A percentile compares a stretch with the other conserved stretches of the same genome.
phyloP scores from a whole-genome alignment of 2,888 invertebrate species.

The Anaspis maculata region DNA sequence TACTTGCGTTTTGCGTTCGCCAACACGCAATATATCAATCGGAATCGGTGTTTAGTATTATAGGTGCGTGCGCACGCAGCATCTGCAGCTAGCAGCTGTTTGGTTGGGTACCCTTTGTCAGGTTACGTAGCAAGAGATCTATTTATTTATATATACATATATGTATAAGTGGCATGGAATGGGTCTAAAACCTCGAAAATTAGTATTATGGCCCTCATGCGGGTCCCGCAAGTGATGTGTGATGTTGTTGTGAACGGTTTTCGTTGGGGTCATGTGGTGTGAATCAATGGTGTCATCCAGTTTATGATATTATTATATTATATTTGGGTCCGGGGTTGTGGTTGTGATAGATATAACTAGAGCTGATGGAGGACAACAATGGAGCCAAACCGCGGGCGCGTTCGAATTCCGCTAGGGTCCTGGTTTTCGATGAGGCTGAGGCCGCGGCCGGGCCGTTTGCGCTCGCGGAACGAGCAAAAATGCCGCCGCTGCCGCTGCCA shows the following conservation, averaged over 20 bases:
- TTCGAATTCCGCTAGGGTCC: slow-evolving; percentile 62
- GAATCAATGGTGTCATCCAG: too few relatives aligned
- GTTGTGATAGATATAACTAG: slow-evolving; percentile 10
- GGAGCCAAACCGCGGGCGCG: slow-evolving; percentile 37
- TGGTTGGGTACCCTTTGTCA: slow-evolving; percentile 21
- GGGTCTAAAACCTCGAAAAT: not conserved
- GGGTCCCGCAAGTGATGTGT: slow-evolving; percentile 6
- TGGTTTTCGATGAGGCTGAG: slow-evolving; percentile 68
- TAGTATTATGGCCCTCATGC: slow-evolving; percentile 1
- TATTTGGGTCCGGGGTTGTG: slow-evolving; percentile 10
- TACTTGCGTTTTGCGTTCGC: too few relatives aligned
- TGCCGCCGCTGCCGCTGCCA: slow-evolving; percentile 16
- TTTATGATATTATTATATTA: too few relatives aligned
- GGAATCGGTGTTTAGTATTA: too few relatives aligned
- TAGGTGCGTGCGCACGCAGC: slow-evolving; percentile 18
- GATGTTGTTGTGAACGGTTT: slow-evolving; percentile 6
- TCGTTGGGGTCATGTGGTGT: slow-evolving; percentile 9
- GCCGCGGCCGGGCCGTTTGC: slow-evolving; percentile 30
- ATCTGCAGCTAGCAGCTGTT: slow-evolving; percentile 23
- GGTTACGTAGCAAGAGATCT: slow-evolving; percentile 14
- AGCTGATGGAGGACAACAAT: slow-evolving; percentile 36
- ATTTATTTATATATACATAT: slow-evolving; percentile 1
- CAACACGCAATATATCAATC: not conserved
- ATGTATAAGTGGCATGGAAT: too few relatives aligned
- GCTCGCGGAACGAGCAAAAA: slow-evolving; percentile 16